phyloP scores from a whole-genome alignment of 2,797 vertebrate species.

The Synaphobranchus kaupii region DNA sequence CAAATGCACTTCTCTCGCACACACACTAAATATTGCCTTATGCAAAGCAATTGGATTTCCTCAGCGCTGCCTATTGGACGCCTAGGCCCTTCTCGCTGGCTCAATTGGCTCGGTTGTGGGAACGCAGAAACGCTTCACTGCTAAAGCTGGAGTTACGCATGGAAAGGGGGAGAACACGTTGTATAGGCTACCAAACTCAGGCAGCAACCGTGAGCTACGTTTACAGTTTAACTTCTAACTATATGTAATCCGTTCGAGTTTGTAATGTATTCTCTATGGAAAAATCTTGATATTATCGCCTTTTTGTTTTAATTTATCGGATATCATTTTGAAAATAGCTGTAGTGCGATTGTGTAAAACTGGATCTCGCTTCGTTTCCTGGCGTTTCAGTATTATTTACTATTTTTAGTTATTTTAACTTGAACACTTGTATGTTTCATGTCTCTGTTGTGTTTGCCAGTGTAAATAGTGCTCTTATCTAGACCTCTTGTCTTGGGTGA shows the following conservation, averaged over 20 bases:
- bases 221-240: conserved; percentile 16
- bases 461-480: not conserved
- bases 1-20: conserved; percentile 77
- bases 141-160: conserved; percentile 49
- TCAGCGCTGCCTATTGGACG: conserved; percentile 80
- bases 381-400: not conserved
- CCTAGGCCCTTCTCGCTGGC: conserved; percentile 69
- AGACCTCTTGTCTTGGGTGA: not conserved
- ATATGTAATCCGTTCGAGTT: not conserved
- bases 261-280: not conserved
- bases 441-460: not conserved
- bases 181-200: conserved; percentile 12
- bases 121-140: conserved; percentile 71
- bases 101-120: conserved; percentile 78
- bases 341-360: not conserved
- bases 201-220: conserved; percentile 11
- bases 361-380: not conserved
- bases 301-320: not conserved
- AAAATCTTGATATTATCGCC: not conserved
- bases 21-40: conserved; percentile 86
- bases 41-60: conserved; percentile 82
- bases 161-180: conserved; percentile 25
- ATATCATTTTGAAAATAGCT: not conserved
- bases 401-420: not conserved
- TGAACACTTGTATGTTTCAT: not conserved